These are phyloP conservation scores for Columba janthina DNA, from an alignment of 2,113 vertebrate species.

Conservation along the genomic window DNA sequence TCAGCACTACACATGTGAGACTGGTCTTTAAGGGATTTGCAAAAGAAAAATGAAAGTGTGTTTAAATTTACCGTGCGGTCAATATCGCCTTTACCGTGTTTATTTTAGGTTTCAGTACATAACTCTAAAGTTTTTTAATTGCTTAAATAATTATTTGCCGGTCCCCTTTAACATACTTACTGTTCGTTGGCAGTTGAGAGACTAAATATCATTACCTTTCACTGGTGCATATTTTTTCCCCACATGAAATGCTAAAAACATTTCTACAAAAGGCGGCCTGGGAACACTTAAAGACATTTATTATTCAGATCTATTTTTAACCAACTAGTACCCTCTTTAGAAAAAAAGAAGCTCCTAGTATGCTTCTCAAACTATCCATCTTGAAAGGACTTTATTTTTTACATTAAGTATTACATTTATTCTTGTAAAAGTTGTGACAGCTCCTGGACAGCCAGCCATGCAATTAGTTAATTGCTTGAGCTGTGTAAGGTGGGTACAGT, in stretches of 20 bases:
- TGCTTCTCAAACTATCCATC: background rate
- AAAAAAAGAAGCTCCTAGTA: background rate
- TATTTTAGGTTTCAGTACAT: background rate
- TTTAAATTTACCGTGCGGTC: background rate
- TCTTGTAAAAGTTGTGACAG: background rate
- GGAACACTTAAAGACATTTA: slow-evolving; percentile 19
- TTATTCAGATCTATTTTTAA: slow-evolving; percentile 57
- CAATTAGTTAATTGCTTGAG: background rate
- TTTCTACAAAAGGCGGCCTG: background rate
- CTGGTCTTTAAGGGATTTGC: background rate
- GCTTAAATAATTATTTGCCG: background rate
- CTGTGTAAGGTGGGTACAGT: background rate
- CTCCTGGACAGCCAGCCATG: background rate
- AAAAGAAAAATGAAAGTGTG: background rate
- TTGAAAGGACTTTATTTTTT: background rate
- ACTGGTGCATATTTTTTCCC: background rate
- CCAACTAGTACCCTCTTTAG: background rate
- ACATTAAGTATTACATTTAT: background rate
- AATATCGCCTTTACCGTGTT: background rate
- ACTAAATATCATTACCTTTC: slow-evolving; percentile 4
- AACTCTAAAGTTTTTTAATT: background rate
- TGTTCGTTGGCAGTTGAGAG: background rate
- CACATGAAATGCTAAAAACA: slow-evolving; percentile 1
- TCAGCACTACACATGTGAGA: background rate
- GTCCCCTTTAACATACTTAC: background rate